phyloP scores from a whole-genome alignment of 2,797 vertebrate species.

The Calcarius lapponicus region DNA sequence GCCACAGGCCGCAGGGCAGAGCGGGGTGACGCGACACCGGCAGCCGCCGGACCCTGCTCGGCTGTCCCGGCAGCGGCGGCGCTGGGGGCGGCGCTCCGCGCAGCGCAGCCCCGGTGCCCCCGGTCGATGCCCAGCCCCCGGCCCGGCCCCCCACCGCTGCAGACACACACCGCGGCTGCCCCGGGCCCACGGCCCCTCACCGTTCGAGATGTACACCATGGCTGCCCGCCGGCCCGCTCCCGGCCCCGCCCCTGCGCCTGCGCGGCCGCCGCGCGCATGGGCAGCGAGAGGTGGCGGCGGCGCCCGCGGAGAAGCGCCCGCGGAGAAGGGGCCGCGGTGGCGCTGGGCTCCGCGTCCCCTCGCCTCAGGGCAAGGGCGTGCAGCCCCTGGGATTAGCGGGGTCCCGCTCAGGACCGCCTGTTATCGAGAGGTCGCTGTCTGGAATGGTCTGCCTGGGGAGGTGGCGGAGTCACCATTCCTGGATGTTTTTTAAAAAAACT shows the following conservation, averaged over 20 bases:
- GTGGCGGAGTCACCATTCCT: too few relatives aligned
- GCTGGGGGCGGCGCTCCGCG: background rate
- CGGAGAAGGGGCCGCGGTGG: fast-evolving
- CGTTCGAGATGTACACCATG: slow-evolving; percentile 76
- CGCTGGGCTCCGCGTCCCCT: fast-evolving
- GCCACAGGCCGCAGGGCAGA: background rate
- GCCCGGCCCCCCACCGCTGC: background rate
- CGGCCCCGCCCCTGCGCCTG: background rate
- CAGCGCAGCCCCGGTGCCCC: background rate
- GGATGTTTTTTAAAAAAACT: too few relatives aligned
- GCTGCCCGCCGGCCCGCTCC: background rate
- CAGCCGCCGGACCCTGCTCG: background rate
- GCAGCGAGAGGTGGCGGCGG: background rate
- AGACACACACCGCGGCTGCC: too few relatives aligned
- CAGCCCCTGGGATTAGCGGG: too few relatives aligned
- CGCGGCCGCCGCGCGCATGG: background rate
- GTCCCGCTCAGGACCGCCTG: too few relatives aligned
- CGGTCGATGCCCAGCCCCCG: background rate
- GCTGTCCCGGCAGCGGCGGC: background rate
- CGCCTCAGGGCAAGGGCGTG: too few relatives aligned
- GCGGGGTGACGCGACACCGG: background rate
- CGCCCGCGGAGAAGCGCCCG: background rate
- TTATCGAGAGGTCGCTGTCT: fast-evolving
- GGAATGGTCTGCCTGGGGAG: too few relatives aligned
- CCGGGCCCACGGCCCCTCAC: slow-evolving; percentile 40